These are phyloP conservation scores for Alsophila aescularia DNA, from an alignment of 2,888 invertebrate genomes.

Conservation along the genomic window DNA sequence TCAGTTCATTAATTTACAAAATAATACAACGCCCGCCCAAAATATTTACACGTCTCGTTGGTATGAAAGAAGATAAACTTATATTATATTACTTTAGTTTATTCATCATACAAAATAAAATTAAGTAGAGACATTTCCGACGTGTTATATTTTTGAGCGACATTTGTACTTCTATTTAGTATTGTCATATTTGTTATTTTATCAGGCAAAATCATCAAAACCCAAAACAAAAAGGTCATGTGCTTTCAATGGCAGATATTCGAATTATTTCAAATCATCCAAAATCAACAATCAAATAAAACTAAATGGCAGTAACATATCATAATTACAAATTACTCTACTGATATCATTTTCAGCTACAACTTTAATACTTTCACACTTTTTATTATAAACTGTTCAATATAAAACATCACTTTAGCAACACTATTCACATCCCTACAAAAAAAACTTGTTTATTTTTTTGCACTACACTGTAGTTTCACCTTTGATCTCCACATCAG, in stretches of 20 bases:
- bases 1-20: constrained; percentile 14
- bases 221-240: background rate
- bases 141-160: constrained; percentile 1
- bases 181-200: background rate
- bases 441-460: background rate
- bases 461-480: constrained; percentile 67
- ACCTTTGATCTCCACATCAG: constrained; percentile 67
- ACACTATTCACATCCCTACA: constrained; percentile 17
- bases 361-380: constrained; percentile 5
- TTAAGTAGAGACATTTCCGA: background rate
- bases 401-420: constrained; percentile 24
- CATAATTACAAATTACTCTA: constrained; percentile 15
- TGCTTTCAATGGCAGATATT: background rate
- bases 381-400: constrained; percentile 6
- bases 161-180: background rate
- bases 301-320: constrained; percentile 22
- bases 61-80: background rate
- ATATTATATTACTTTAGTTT: background rate
- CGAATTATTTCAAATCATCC: background rate
- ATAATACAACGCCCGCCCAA: background rate
- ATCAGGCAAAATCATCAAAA: constrained; percentile 1
- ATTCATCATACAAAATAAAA: background rate
- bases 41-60: background rate
- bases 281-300: background rate
- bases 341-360: constrained; percentile 1